phyloP scores from a whole-genome alignment of 92 coral and sea anemone species.

The Umimayanthus kanabou region DNA sequence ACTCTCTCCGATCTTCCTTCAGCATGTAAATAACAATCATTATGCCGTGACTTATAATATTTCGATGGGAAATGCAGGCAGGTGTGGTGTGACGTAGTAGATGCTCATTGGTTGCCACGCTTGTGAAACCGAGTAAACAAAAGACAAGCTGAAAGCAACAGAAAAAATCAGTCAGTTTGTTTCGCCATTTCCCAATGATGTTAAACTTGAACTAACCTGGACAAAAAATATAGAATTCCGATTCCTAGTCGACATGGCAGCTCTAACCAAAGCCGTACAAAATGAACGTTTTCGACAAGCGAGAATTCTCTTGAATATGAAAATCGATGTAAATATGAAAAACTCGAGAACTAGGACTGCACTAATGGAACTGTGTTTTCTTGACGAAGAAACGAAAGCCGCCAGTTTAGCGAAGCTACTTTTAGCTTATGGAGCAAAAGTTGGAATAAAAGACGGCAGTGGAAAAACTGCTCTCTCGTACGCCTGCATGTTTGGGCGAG shows the following conservation, averaged over 20 bases:
- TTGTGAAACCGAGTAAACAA: background rate
- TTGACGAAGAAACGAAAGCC: slow-evolving; percentile 80
- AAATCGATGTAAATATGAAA: slow-evolving; percentile 69
- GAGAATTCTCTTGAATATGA: slow-evolving; percentile 73
- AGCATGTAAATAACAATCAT: no score
- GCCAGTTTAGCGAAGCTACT: slow-evolving; percentile 69
- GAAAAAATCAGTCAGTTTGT: background rate
- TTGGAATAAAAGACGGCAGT: slow-evolving; percentile 62
- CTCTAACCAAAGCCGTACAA: slow-evolving; percentile 70
- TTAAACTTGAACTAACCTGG: background rate
- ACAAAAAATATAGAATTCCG: background rate
- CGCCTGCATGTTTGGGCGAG: slow-evolving; percentile 80
- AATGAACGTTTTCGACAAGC: slow-evolving; percentile 72
- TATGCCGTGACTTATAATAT: no score
- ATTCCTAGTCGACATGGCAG: slow-evolving; percentile 59
- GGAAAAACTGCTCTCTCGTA: slow-evolving; percentile 77
- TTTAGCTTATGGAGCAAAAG: slow-evolving; percentile 72
- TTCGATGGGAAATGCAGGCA: no score
- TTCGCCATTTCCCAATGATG: no score
- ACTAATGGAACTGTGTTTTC: slow-evolving; percentile 77
- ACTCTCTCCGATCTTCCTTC: no score
- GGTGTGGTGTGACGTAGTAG: no score
- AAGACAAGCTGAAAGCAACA: background rate
- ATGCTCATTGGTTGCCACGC: background rate
- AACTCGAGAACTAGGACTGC: slow-evolving; percentile 66